Evolutionary conservation across 2,113 vertebrate species (phyloP), one percentile per base, ranked within the genome.

Genomic region (Poeciliopsis occidentalis): DNA sequence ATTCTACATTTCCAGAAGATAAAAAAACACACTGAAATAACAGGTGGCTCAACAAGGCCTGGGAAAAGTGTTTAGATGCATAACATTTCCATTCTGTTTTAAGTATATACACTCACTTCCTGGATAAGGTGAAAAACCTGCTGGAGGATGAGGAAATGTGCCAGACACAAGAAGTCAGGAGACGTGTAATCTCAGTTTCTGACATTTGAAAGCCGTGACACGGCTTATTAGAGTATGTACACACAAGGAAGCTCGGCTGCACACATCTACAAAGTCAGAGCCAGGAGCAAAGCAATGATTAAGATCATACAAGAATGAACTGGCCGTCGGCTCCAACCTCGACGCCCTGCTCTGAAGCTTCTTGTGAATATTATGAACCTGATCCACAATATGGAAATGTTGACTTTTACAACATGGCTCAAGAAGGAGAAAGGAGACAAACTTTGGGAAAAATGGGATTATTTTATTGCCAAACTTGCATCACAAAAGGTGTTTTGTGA

Each of bases 261-360:
- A 79, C 47, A 32, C 41, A 64, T 69, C 60, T 31, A 73, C 37
- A 78, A 70, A 83, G 70, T 70, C 54, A 44, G 39, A 64, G 77
- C 78, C 80, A 63, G 63, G 1, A 29, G 81, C 61, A 72, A 78
- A 78, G 70, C 61, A 24, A 29, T 47, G 62, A 84, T 81, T 67
- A 66, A 1, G 24, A 85, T 69, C 70, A n/a, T 76, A 87, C 82
- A 88, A 85, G 86, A 87, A 81, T 67, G 74, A 83, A 85, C 80
- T 64, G 60, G 86, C 81, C 51, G 66, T 1, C 8, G 32, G 32
- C 32, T 34, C 32, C 32, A 34, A 34, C 32, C 32, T 34, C 1
- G 32, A 34, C 32, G 1, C 32, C 8, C 32, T 34, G 6, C 31
- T 32, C 31, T 32, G 31, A 32, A 34, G 32, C 32, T 8, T 8